These are phyloP conservation scores for Cyanoderma ruficeps DNA, from an alignment of 2,113 vertebrate genomes.

Conservation along the genomic window DNA sequence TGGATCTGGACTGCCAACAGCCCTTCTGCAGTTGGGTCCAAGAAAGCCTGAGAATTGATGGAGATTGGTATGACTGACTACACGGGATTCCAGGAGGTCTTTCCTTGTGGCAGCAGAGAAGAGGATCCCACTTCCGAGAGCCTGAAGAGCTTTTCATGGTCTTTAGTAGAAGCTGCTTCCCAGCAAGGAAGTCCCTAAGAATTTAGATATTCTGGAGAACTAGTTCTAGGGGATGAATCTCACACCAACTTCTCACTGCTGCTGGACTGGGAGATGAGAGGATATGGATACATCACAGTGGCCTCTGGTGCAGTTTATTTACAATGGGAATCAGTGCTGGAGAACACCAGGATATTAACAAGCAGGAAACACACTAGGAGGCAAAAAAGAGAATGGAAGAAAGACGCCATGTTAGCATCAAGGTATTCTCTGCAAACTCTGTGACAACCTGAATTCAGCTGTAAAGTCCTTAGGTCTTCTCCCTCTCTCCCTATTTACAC, in stretches of 20 bases:
- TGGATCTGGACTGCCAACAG: neutral
- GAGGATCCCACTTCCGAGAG: neutral
- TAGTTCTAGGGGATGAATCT: slow-evolving; percentile 51
- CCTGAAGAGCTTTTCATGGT: neutral
- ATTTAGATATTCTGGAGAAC: slow-evolving; percentile 29
- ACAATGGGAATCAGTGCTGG: slow-evolving; percentile 74
- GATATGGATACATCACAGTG: slow-evolving; percentile 77
- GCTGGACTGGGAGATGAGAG: slow-evolving; percentile 57
- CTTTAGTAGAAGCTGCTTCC: slow-evolving; percentile 42
- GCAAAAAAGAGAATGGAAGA: slow-evolving; percentile 9
- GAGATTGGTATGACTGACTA: neutral
- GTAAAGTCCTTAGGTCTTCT: neutral
- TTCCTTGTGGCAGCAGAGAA: slow-evolving; percentile 13
- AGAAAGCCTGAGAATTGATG: neutral
- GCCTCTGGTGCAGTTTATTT: slow-evolving; percentile 80
- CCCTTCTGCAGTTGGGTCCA: neutral
- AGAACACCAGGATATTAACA: slow-evolving; percentile 75
- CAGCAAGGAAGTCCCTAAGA: slow-evolving; percentile 27
- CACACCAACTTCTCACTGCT: slow-evolving; percentile 64
- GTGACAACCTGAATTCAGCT: neutral
- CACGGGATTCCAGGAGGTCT: neutral
- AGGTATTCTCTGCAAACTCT: neutral
- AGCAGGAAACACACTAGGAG: slow-evolving; percentile 77
- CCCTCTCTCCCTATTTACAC: neutral
- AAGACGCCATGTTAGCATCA: neutral